A percentile compares a stretch with the other conserved stretches of the same genome.
phyloP scores from a whole-genome alignment of 2,888 invertebrate species.

The Nephrotoma guestfalica region DNA sequence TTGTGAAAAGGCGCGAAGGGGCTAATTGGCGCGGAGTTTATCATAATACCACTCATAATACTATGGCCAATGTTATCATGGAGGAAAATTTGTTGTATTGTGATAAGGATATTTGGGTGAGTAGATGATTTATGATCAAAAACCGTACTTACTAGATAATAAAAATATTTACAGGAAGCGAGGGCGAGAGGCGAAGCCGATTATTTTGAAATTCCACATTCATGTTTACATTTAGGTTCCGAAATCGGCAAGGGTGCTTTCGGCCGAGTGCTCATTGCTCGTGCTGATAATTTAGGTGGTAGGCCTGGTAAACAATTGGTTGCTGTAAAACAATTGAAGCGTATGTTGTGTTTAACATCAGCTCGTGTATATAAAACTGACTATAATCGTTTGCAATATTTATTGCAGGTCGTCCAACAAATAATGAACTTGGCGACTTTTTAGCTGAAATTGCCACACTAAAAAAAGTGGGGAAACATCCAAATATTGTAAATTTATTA shows the following conservation, averaged over 20 bases:
- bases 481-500: constrained; percentile 53
- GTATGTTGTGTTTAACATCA: constrained; percentile 29
- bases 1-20: constrained; percentile 3
- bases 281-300: constrained; percentile 36
- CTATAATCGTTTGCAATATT: background rate
- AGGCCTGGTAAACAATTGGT: constrained; percentile 40
- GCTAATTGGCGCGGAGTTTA: constrained; percentile 16
- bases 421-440: constrained; percentile 52
- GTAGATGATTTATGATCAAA: background rate
- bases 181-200: constrained; percentile 23
- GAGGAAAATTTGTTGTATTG: constrained; percentile 42
- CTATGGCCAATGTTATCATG: constrained; percentile 28
- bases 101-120: constrained; percentile 41
- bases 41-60: constrained; percentile 16
- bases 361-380: constrained; percentile 3
- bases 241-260: constrained; percentile 61
- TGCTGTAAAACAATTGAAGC: constrained; percentile 60
- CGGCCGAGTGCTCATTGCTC: constrained; percentile 54
- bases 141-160: background rate
- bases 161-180: constrained; percentile 19
- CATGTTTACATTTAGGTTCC: constrained; percentile 25
- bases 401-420: constrained; percentile 37
- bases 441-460: constrained; percentile 62
- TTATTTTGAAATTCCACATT: constrained; percentile 24
- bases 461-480: constrained; percentile 60